These are phyloP conservation scores for Danio kyathit DNA, from an alignment of 2,797 vertebrate genomes.

Conservation along the genomic window DNA sequence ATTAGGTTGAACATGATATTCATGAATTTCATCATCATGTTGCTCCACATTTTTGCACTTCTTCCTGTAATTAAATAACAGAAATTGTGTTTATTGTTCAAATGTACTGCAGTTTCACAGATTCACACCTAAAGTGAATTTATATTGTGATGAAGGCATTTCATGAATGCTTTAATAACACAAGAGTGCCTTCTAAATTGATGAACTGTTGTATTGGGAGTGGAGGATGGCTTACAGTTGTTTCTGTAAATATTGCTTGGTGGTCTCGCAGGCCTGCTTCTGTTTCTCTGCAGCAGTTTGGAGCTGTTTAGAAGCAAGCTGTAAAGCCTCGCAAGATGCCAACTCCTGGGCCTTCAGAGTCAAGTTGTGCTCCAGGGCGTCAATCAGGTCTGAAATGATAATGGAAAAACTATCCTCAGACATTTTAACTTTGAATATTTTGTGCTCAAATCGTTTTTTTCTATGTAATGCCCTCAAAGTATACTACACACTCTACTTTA, in stretches of 20 bases:
- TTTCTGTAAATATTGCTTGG: conserved; percentile 66
- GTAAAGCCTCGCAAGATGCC: conserved; percentile 61
- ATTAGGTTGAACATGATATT: neutral
- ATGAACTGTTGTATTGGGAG: neutral
- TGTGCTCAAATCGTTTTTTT: neutral
- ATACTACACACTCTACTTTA: neutral
- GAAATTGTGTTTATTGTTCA: neutral
- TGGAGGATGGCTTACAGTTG: conserved; percentile 74
- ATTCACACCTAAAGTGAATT: neutral
- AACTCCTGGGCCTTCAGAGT: conserved; percentile 63
- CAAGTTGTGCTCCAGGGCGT: conserved; percentile 72
- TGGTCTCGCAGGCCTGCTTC: conserved; percentile 66
- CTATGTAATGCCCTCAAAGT: neutral
- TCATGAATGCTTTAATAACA: conserved; percentile 20
- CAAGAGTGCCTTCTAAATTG: neutral
- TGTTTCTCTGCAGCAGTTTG: conserved; percentile 69
- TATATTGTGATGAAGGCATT: neutral
- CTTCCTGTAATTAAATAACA: conserved; percentile 24
- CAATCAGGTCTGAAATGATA: conserved; percentile 67
- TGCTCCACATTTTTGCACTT: conserved; percentile 39
- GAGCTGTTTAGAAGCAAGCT: conserved; percentile 64
- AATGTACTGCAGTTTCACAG: neutral
- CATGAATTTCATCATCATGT: neutral
- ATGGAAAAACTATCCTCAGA: conserved; percentile 15
- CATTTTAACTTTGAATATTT: conserved; percentile 5